Evolutionary conservation across 1,140 invertebrate genomes (phyloP), one percentile per base, ranked within the genome.

Genomic region (Philotrypesis tridentata): DNA sequence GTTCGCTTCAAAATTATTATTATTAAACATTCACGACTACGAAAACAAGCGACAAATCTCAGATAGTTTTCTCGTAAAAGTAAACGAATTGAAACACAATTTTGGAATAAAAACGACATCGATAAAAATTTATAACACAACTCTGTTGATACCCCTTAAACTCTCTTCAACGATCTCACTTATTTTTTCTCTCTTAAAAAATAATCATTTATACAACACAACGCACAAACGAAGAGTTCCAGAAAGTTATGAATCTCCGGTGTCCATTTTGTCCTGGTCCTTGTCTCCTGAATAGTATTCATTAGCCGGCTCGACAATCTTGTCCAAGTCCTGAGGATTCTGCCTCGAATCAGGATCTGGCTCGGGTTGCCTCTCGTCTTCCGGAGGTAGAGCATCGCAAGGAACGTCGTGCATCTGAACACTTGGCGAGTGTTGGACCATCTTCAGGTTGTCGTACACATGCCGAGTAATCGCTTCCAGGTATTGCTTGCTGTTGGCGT

Each of bases 341-440:
- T 97, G 95, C 74, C 96, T 92, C 0, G 96, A 94, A 87, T 98
- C 97, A 2, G 96, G 96, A 91, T 97, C 96, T 0, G 95, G 95
- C 82, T 96, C 95, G 7, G 96, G 95, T 83, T 95, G 94, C 29
- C 94, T 93, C 68, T 93, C 93, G 80, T 94, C 93, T 78, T 96
- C 95, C 43, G 95, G 94, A 0, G 93, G 91, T 84, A 95, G 92
- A 4, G 95, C 93, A 74, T 95, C 94, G 40, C 95, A 95, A n/a
- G 97, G 97, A 14, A 97, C 95, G 89, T 97, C 96, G 61, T 98
- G 96, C 96, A 99, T 97, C 92, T 98, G 97, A 0, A 98, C 97
- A 87, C 95, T 97, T 0, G 97, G 97, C 0, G 97, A 96, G 87
- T 97, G 95, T 88, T 97, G 95, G 85, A 97, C 94, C 95, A 97